Base-by-base conservation (phyloP, 2,113 vertebrate genomes). In the Opisthocomus hoazin region DNA sequence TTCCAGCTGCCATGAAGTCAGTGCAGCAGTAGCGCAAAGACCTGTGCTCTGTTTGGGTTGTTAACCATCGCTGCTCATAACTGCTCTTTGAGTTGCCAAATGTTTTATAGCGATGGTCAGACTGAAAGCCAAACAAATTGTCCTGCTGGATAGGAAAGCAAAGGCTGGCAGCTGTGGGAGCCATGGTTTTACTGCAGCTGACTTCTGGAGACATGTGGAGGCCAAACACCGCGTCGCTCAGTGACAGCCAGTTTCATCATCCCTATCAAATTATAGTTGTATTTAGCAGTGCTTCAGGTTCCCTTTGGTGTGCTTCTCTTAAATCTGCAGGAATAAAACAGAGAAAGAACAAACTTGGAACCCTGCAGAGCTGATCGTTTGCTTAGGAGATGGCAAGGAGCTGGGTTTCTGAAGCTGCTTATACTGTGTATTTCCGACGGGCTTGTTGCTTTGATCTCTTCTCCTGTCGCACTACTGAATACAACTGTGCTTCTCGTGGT, bases 381-480 rank as follows among this genome's bases (percentile, higher is more conserved):
- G 22, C 83, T 71, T 27, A 26, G 22, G n/a, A 63, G 46, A 39
- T n/a, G 79, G 6, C 53, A 51, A 20, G 37, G 41, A 61, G 45
- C 27, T 45, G 46, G 65, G 34, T 71, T 87, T 57, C 43, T 82
- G 48, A 17, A 64, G 56, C 48, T 77, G 30, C 48, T 83, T 24
- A 7, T 36, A 4, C 15, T 0, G 0, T n/a, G 34, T 32, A 4
- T 81, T 82, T 84, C 30, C 2, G 2, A 24, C 7, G 2, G 12
- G 5, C 4, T 71, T 23, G 85, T 73, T 84, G 65, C 43, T 57
- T 54, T 32, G 21, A 51, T 66, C 34, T 79, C 6, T 75, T n/a
- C 27, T 85, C 4, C 57, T 50, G 22, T 51, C 32, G 15, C 23
- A 26, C 45, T n/a, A 8, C 4, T 37, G 46, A 71, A 60, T 37